phyloP scores from a whole-genome alignment of 2,113 vertebrate genomes.

The Petaurus breviceps region DNA sequence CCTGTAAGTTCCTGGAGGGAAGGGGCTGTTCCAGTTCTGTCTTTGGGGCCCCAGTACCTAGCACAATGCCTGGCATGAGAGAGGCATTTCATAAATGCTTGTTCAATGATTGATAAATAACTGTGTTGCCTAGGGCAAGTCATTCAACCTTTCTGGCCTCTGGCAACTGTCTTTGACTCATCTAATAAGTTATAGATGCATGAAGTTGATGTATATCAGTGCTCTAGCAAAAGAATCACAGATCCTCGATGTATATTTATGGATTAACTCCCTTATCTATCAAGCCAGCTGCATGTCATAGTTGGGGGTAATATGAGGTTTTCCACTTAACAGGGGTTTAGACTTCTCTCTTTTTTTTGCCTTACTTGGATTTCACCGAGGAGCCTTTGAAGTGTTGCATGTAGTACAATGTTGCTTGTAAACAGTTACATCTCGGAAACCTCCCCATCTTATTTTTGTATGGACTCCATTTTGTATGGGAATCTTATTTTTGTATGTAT shows the following conservation, averaged over 20 bases:
- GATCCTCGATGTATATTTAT: neutral
- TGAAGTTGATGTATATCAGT: neutral
- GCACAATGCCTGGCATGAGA: neutral
- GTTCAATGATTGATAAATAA: neutral
- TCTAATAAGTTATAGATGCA: neutral
- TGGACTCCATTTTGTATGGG: no score
- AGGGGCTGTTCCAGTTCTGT: neutral
- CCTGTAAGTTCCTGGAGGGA: neutral
- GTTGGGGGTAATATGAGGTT: neutral
- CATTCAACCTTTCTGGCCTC: no score
- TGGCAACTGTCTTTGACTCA: neutral
- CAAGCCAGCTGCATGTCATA: neutral
- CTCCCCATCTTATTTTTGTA: neutral
- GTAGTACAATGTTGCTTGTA: neutral
- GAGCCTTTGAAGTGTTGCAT: neutral
- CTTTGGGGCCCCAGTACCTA: neutral
- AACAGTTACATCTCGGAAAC: neutral
- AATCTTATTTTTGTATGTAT: neutral
- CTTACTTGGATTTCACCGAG: neutral
- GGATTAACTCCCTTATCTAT: neutral
- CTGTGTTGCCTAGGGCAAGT: neutral
- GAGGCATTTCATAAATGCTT: neutral
- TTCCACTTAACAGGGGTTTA: neutral
- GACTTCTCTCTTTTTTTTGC: neutral
- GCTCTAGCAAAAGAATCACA: neutral